Evolutionary conservation across 2,888 invertebrate species (phyloP).

Genomic region (Pediacus dermestoides): DNA sequence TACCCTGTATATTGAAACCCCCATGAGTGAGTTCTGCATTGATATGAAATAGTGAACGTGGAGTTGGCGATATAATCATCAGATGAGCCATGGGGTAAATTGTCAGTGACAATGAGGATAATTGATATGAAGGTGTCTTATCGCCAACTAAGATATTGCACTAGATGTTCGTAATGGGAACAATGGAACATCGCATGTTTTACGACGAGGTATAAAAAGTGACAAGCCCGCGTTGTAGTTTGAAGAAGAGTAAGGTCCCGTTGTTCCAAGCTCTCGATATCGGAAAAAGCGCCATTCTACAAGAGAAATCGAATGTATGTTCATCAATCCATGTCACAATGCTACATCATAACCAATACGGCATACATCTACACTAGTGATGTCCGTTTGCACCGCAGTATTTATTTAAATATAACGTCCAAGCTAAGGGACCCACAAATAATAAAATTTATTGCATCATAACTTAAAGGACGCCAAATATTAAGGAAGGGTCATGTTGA

Average conservation of each 20-base stretch:
- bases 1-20: too few relatives aligned
- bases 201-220: constrained; percentile 22
- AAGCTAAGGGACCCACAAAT: constrained; percentile 42
- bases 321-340: constrained; percentile 44
- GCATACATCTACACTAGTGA: constrained; percentile 41
- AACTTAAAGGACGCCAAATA: neutral
- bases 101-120: too few relatives aligned
- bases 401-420: constrained; percentile 22
- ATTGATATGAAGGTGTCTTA: too few relatives aligned
- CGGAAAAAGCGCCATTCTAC: constrained; percentile 21
- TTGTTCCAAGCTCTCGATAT: constrained; percentile 13
- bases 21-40: too few relatives aligned
- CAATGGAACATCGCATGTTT: constrained; percentile 21
- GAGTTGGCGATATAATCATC: too few relatives aligned
- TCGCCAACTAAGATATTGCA: too few relatives aligned
- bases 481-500: too few relatives aligned
- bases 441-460: constrained; percentile 28
- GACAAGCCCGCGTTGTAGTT: constrained; percentile 21
- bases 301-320: constrained; percentile 31
- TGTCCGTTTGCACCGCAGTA: too few relatives aligned
- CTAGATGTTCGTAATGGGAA: constrained; percentile 18
- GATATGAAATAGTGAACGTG: too few relatives aligned
- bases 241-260: constrained; percentile 20
- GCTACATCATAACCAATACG: constrained; percentile 43
- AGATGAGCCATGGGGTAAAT: too few relatives aligned